These are phyloP conservation scores for Zaprionus tsacasi DNA, from an alignment of 1,140 invertebrate genomes.

Conservation along the genomic window DNA sequence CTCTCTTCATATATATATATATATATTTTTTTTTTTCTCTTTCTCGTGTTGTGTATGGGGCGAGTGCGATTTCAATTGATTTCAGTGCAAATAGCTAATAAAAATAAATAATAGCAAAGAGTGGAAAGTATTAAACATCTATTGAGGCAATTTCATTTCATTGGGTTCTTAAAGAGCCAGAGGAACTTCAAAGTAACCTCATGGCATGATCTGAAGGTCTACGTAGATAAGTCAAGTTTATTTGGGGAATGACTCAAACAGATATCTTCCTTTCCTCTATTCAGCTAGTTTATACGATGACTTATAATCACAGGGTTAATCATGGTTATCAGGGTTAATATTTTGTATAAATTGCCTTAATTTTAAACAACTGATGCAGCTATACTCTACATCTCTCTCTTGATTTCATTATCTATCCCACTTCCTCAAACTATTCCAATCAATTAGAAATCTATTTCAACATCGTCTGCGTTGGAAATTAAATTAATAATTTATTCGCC, in stretches of 20 bases:
- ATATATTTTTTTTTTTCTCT: too few species aligned
- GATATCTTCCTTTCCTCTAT: too few species aligned
- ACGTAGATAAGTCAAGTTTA: too few species aligned
- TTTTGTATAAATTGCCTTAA: too few species aligned
- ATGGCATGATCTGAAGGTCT: not conserved
- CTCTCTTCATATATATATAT: too few species aligned
- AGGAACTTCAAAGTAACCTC: slow-evolving; percentile 2
- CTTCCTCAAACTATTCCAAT: not conserved
- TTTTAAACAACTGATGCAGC: too few species aligned
- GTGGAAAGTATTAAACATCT: not conserved
- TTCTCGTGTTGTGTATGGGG: not conserved
- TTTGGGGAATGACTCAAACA: too few species aligned
- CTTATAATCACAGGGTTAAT: too few species aligned
- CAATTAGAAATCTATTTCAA: not conserved
- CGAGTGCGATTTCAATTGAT: slow-evolving; percentile 37
- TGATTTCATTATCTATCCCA: not conserved
- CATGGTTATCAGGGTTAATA: too few species aligned
- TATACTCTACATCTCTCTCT: not conserved
- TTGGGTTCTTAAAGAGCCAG: not conserved
- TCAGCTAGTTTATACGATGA: too few species aligned
- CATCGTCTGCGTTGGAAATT: slow-evolving; percentile 1
- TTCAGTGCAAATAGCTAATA: slow-evolving; percentile 26
- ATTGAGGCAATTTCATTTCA: not conserved
- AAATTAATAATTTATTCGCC: slow-evolving; percentile 12
- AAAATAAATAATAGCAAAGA: slow-evolving; percentile 20